These are phyloP conservation scores for Sinosuthora webbiana DNA, from an alignment of 2,113 vertebrate species.

Conservation along the genomic window DNA sequence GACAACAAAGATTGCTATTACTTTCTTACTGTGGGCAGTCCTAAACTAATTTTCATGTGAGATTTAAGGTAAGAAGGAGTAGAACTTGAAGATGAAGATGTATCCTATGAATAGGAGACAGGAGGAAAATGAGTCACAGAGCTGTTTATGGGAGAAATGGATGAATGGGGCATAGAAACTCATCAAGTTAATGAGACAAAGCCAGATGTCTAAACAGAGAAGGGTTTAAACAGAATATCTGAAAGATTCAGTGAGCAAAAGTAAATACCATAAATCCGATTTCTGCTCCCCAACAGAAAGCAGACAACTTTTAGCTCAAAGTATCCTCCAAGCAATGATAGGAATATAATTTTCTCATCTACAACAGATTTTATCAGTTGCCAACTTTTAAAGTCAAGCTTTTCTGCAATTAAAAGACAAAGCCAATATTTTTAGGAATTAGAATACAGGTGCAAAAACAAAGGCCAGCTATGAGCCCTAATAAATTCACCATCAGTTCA, in stretches of 20 bases:
- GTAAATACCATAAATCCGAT: not conserved
- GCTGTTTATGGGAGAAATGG: not conserved
- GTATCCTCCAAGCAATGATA: not conserved
- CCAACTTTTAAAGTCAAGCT: not conserved
- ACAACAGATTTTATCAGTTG: conserved; percentile 3
- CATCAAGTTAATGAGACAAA: conserved; percentile 13
- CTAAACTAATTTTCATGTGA: not conserved
- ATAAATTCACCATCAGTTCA: not conserved
- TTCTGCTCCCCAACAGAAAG: not conserved
- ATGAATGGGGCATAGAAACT: not conserved
- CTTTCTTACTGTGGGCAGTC: not conserved
- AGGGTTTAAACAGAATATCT: not conserved
- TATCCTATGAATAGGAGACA: not conserved
- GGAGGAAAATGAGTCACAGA: not conserved
- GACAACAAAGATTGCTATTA: not conserved
- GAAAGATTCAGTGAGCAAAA: not conserved
- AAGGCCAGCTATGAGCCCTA: not conserved
- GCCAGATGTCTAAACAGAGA: not conserved
- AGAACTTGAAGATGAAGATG: not conserved
- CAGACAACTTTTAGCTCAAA: not conserved
- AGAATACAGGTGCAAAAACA: not conserved
- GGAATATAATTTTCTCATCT: not conserved
- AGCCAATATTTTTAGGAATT: not conserved
- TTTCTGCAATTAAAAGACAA: not conserved
- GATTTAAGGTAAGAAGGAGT: not conserved